Base-by-base conservation (phyloP, 2,113 vertebrate genomes). In the Zosterops pallidus region DNA sequence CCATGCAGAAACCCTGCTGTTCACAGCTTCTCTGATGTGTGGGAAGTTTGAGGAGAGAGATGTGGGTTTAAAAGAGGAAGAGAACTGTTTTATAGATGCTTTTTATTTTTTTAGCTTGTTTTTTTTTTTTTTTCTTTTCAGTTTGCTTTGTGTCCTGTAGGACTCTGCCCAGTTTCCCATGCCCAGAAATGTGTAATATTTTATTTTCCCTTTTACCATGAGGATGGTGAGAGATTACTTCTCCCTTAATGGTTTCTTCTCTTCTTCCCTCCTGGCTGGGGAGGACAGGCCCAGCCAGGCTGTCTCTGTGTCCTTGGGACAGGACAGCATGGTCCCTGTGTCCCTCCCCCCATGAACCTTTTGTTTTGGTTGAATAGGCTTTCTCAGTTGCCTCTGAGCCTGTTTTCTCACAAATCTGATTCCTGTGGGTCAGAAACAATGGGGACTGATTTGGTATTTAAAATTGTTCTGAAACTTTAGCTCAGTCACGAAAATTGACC, bases 21-120 rank as follows among this genome's bases (percentile, higher is more conserved):
- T 62, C 28, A 10, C 0, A 0, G 23, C 70, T 85, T 64, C 5
- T 8, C 55, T n/a, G 5, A 35, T 88, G 22, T 12, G 12, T 0
- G 0, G 42, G 26, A 62, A 65, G 33, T 55, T 86, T 80, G 33
- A 65, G 82, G 75, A 59, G 39, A 64, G 37, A 85, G 21, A 14
- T 44, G 9, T 11, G 79, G 47, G 11, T 85, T 90, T 90, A 77
- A 72, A 93, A 80, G 41, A 62, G 62, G 49, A 76, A 82, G 44
- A 79, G 62, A 72, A 64, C 28, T 13, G 28, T 25, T 74, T 75
- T 82, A 24, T 62, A 57, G 49, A 64, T 78, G 8, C 9, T 4
- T 29, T 62, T 26, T 35, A 29, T 33, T 81, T 47, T 53, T 77
- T 29, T 44, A 35, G 21, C 6, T 15, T 0, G 0, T 31, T 4